A percentile compares a stretch with the other conserved stretches of the same genome.
phyloP scores from a whole-genome alignment of 2,888 invertebrate species.

The Drosophila testacea region DNA sequence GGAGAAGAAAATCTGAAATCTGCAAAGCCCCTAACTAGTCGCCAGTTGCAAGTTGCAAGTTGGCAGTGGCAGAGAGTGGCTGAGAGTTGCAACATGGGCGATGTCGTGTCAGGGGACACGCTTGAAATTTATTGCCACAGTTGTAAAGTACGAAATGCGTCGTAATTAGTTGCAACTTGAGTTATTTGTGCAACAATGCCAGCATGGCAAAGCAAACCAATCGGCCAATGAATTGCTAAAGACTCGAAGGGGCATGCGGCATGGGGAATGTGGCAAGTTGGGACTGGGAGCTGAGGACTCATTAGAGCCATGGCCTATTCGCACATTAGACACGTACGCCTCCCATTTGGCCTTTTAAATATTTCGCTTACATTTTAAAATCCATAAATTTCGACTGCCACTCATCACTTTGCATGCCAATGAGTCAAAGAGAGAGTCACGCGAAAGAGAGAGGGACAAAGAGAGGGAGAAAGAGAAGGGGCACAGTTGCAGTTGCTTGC shows the following conservation, averaged over 20 bases:
- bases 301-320: slow-evolving; percentile 62
- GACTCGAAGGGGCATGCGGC: too few species aligned
- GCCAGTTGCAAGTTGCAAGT: slow-evolving; percentile 35
- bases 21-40: slow-evolving; percentile 36
- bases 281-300: slow-evolving; percentile 27
- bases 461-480: neutral
- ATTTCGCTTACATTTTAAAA: slow-evolving; percentile 73
- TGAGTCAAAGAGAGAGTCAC: slow-evolving; percentile 42
- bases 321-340: slow-evolving; percentile 79
- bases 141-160: slow-evolving; percentile 79
- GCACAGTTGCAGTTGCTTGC: slow-evolving; percentile 9
- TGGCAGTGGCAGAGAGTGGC: slow-evolving; percentile 19
- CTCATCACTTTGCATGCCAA: slow-evolving; percentile 68
- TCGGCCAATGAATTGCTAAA: slow-evolving; percentile 41
- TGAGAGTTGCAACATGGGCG: slow-evolving; percentile 48
- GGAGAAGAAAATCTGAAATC: slow-evolving; percentile 50
- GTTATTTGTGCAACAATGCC: slow-evolving; percentile 80
- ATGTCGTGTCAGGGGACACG: slow-evolving; percentile 76
- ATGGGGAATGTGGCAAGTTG: neutral
- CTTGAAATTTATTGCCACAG: slow-evolving; percentile 77
- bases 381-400: slow-evolving; percentile 67
- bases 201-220: slow-evolving; percentile 44
- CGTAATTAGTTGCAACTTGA: slow-evolving; percentile 81
- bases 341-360: slow-evolving; percentile 53
- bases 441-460: neutral